phyloP scores from a whole-genome alignment of 2,888 invertebrate species.

The Ormyrus pomaceus region DNA sequence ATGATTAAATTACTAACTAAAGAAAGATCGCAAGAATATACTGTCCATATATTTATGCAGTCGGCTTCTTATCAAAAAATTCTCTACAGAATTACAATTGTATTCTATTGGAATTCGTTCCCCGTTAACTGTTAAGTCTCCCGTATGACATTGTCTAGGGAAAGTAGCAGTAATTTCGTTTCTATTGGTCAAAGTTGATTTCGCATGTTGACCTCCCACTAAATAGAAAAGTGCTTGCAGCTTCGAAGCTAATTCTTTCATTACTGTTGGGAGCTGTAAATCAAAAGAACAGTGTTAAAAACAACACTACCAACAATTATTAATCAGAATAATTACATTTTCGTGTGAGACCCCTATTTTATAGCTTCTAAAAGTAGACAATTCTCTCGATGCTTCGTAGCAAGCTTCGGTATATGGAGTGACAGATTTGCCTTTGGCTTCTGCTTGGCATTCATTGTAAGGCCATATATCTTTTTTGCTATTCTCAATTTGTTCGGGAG shows the following conservation, averaged over 20 bases:
- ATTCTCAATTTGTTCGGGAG: constrained; percentile 64
- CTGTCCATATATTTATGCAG: constrained; percentile 70
- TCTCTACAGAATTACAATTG: constrained; percentile 65
- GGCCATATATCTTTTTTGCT: constrained; percentile 67
- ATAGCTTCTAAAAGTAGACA: constrained; percentile 71
- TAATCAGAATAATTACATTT: constrained; percentile 63
- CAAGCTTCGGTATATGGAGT: constrained; percentile 71
- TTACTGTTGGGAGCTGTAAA: constrained; percentile 65
- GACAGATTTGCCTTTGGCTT: constrained; percentile 62
- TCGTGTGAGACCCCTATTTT: constrained; percentile 62
- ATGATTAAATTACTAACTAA: constrained; percentile 63
- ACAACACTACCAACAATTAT: not conserved
- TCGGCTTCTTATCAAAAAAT: constrained; percentile 68
- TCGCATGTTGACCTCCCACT: constrained; percentile 64
- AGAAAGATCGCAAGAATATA: constrained; percentile 64
- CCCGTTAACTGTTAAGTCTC: constrained; percentile 63
- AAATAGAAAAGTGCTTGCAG: constrained; percentile 68
- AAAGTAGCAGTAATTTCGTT: constrained; percentile 65
- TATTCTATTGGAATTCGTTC: constrained; percentile 64
- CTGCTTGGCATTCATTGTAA: constrained; percentile 66
- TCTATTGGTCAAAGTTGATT: too few species aligned
- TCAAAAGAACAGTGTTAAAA: too few species aligned
- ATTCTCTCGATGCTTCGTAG: constrained; percentile 70
- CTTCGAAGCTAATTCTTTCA: constrained; percentile 64
- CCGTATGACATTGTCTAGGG: constrained; percentile 65